A percentile compares a stretch with the other conserved stretches of the same genome.
phyloP scores from a whole-genome alignment of 2,113 vertebrate genomes.

The Psittacus erithacus region DNA sequence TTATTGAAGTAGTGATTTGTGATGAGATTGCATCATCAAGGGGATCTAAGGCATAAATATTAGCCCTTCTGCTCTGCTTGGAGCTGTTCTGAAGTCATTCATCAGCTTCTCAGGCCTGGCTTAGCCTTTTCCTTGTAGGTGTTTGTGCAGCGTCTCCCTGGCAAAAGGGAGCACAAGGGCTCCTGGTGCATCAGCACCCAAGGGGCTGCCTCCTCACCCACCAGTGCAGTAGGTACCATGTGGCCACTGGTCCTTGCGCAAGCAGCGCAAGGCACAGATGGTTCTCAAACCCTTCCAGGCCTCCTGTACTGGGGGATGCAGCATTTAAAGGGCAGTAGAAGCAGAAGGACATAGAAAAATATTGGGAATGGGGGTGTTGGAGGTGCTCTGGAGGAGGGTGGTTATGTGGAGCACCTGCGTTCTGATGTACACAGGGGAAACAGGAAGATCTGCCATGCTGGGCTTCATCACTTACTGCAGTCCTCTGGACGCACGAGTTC shows the following conservation, averaged over 20 bases:
- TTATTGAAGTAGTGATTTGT: conserved; percentile 47
- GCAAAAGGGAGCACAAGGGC: not conserved
- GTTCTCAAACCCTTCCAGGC: not conserved
- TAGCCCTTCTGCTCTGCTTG: not conserved
- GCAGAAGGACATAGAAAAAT: not conserved
- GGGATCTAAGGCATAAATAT: conserved; percentile 31
- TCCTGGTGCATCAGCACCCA: not conserved
- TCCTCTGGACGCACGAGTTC: not conserved
- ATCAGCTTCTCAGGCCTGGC: not conserved
- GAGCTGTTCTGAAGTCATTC: rapidly evolving
- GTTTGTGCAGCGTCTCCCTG: not conserved
- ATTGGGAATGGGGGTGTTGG: not conserved
- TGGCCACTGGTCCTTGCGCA: not conserved
- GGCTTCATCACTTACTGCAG: not conserved
- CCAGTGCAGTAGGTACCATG: not conserved
- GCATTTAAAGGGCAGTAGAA: not conserved
- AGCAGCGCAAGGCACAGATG: not conserved
- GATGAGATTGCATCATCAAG: conserved; percentile 24
- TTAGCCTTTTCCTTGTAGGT: not conserved
- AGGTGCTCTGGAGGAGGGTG: not conserved
- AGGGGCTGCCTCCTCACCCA: not conserved
- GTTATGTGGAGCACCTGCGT: not conserved
- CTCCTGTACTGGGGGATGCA: not conserved
- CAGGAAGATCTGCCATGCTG: too few relatives aligned
- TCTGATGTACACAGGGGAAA: not conserved